Conservation (phyloP, 2,888 invertebrate genomes). For the Bombylius discolor region DNA sequence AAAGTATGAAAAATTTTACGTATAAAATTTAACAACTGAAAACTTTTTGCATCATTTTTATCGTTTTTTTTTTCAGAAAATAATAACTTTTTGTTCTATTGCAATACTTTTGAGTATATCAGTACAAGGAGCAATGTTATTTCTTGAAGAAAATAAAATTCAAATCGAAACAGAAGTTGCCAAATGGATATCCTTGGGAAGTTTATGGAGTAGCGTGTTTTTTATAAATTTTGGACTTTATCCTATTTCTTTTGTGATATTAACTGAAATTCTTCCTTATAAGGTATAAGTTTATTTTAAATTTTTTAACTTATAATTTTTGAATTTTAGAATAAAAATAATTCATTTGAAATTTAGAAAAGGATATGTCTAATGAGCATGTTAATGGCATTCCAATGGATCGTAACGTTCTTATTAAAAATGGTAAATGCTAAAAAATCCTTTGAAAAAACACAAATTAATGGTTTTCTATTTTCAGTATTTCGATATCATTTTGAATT, state of each 20-base stretch:
- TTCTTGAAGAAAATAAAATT: neutral
- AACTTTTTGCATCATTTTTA: neutral
- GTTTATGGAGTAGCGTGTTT: slow-evolving; percentile 20
- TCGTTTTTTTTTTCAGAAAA: neutral
- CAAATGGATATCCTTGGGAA: slow-evolving; percentile 20
- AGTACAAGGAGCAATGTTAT: slow-evolving; percentile 1
- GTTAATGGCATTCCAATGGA: slow-evolving; percentile 9
- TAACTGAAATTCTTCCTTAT: slow-evolving; percentile 24
- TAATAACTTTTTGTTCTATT: slow-evolving; percentile 4
- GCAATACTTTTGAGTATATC: slow-evolving; percentile 1
- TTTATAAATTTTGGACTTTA: slow-evolving; percentile 25
- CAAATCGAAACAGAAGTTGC: neutral
- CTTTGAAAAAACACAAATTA: no score
- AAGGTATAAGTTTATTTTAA: slow-evolving; percentile 18
- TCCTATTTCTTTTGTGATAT: slow-evolving; percentile 24
- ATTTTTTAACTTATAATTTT: no score
- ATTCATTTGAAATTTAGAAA: slow-evolving; percentile 5
- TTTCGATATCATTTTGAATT: slow-evolving; percentile 8
- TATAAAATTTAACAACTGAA: neutral
- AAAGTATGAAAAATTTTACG: slow-evolving; percentile 18
- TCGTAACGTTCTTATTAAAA: slow-evolving; percentile 10
- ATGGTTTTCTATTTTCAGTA: slow-evolving; percentile 9
- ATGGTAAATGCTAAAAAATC: slow-evolving; percentile 10
- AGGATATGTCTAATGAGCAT: slow-evolving; percentile 1
- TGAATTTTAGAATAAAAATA: no score